Evolutionary conservation across 35 echinoderm and acorn worm species (phyloP).

Genomic region (Heliocidaris tuberculata): DNA sequence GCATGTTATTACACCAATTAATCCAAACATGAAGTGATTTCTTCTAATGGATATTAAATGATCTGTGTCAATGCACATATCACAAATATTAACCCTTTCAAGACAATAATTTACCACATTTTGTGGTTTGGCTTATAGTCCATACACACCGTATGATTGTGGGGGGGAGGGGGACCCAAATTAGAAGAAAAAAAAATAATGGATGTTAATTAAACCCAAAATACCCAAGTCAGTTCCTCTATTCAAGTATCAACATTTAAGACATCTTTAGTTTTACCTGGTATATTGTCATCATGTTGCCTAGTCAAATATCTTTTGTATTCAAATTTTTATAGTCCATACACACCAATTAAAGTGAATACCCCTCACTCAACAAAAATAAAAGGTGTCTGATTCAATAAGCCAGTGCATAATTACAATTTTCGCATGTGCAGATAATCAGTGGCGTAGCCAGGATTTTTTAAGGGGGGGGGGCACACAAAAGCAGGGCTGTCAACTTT

Average conservation of each 20-base stretch:
- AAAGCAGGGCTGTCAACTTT: too few species aligned
- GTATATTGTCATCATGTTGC: too few species aligned
- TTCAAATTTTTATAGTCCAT: background rate
- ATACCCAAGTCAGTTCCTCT: background rate
- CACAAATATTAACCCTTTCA: background rate
- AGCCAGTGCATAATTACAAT: too few species aligned
- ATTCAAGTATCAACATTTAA: background rate
- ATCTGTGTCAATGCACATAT: background rate
- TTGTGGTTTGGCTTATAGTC: too few species aligned
- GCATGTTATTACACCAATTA: background rate
- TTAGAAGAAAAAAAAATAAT: background rate
- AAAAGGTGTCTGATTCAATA: too few species aligned
- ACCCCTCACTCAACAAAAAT: background rate
- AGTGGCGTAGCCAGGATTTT: too few species aligned
- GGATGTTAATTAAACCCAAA: background rate
- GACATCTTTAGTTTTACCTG: too few species aligned
- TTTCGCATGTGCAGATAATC: too few species aligned
- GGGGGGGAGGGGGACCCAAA: too few species aligned
- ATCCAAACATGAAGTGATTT: background rate
- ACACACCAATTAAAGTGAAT: background rate
- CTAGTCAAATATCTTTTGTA: background rate
- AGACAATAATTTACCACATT: too few species aligned
- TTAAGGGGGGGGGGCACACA: too few species aligned
- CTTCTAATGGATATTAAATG: background rate
- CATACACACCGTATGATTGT: too few species aligned